Conservation (phyloP, 2,888 invertebrate genomes). For the Drosophila emarginata region DNA sequence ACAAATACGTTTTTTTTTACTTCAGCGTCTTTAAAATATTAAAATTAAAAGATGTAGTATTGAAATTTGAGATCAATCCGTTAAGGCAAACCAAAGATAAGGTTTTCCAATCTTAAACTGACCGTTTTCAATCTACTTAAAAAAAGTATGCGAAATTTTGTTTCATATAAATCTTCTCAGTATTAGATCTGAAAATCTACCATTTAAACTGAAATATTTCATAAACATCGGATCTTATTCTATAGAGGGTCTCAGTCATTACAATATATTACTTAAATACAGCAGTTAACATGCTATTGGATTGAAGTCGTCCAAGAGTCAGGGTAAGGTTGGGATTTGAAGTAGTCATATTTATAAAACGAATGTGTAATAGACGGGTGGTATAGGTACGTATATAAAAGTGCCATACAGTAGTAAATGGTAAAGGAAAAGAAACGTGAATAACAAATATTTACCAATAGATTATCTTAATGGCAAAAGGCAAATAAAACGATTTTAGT, state of each 20-base stretch:
- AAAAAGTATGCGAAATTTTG: too few relatives aligned
- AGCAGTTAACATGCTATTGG: constrained; percentile 61
- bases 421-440: not conserved
- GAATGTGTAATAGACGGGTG: constrained; percentile 28
- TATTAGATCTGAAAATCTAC: too few relatives aligned
- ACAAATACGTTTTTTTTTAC: too few relatives aligned
- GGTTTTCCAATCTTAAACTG: too few relatives aligned
- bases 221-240: not conserved
- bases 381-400: constrained; percentile 1
- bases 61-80: too few relatives aligned
- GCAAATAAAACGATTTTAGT: constrained; percentile 75
- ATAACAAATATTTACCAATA: constrained; percentile 27
- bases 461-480: constrained; percentile 56
- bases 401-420: too few relatives aligned
- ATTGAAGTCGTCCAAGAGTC: constrained; percentile 47
- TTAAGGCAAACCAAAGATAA: too few relatives aligned
- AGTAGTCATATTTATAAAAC: not conserved
- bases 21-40: too few relatives aligned
- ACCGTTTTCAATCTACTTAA: too few relatives aligned
- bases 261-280: constrained; percentile 30
- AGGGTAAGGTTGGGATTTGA: constrained; percentile 46
- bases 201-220: not conserved
- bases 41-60: too few relatives aligned
- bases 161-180: too few relatives aligned
- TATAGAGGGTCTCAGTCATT: not conserved